Evolutionary conservation across 2,888 invertebrate species (phyloP).

Genomic region (Melinopterus prodromus): DNA sequence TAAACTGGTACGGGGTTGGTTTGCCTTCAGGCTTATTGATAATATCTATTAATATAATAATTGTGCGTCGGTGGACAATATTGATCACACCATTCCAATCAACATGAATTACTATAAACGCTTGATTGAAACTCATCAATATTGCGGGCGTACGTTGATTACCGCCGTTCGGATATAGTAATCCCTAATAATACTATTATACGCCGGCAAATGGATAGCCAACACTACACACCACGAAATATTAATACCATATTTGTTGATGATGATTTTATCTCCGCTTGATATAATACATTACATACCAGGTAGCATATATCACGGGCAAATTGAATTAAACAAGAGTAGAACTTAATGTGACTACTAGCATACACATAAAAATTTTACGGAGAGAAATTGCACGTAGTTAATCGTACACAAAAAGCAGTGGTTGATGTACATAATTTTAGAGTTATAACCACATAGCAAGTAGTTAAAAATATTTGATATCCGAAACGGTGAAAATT

Average conservation of each 20-base stretch:
- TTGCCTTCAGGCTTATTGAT: background rate
- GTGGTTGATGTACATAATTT: too few relatives aligned
- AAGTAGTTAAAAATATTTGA: too few relatives aligned
- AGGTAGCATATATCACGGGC: background rate
- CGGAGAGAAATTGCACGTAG: too few relatives aligned
- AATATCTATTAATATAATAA: background rate
- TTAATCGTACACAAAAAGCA: too few relatives aligned
- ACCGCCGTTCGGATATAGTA: background rate
- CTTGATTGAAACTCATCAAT: slow-evolving; percentile 4
- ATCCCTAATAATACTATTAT: background rate
- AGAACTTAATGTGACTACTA: background rate
- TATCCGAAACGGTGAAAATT: too few relatives aligned
- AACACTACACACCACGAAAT: background rate
- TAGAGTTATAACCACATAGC: too few relatives aligned
- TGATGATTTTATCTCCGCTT: background rate
- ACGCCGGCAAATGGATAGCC: background rate
- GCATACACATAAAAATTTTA: background rate
- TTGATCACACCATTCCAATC: background rate
- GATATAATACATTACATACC: background rate
- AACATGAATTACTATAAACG: background rate
- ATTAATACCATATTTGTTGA: background rate
- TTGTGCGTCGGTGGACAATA: background rate
- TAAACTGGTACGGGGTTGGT: background rate
- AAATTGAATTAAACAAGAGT: background rate
- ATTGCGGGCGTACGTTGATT: background rate